Conservation (phyloP, 1,140 invertebrate genomes). For the Sycophila sp. region DNA sequence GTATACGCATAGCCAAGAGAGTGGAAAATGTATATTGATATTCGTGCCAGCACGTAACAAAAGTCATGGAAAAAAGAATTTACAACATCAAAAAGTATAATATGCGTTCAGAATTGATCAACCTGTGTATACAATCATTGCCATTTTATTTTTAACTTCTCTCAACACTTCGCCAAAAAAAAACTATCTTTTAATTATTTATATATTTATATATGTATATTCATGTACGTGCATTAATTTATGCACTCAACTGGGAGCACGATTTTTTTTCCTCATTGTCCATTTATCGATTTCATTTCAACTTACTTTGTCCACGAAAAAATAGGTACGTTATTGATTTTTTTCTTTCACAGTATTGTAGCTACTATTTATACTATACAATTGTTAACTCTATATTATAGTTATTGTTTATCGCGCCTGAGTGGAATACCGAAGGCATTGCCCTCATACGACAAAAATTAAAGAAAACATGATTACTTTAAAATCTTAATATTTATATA, state of each 20-base stretch:
- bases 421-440: conserved; percentile 8
- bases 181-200: conserved; percentile 25
- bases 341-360: not conserved
- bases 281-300: not conserved
- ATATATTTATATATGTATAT: conserved; percentile 27
- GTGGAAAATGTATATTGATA: conserved; percentile 11
- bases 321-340: conserved; percentile 6
- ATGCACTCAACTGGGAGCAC: not conserved
- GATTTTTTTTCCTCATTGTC: not conserved
- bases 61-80: conserved; percentile 10
- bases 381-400: conserved; percentile 14
- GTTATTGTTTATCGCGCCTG: not conserved
- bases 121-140: conserved; percentile 4
- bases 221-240: conserved; percentile 36
- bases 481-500: conserved; percentile 25
- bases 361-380: conserved; percentile 24
- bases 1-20: conserved; percentile 19
- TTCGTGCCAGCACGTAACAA: conserved; percentile 33
- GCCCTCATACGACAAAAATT: not conserved
- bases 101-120: conserved; percentile 6
- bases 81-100: conserved; percentile 22
- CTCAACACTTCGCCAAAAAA: not conserved
- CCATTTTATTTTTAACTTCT: not conserved
- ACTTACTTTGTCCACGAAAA: too few relatives aligned
- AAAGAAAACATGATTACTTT: conserved; percentile 11